Conservation (phyloP, 2,113 vertebrate species). For the Aegypius monachus region DNA sequence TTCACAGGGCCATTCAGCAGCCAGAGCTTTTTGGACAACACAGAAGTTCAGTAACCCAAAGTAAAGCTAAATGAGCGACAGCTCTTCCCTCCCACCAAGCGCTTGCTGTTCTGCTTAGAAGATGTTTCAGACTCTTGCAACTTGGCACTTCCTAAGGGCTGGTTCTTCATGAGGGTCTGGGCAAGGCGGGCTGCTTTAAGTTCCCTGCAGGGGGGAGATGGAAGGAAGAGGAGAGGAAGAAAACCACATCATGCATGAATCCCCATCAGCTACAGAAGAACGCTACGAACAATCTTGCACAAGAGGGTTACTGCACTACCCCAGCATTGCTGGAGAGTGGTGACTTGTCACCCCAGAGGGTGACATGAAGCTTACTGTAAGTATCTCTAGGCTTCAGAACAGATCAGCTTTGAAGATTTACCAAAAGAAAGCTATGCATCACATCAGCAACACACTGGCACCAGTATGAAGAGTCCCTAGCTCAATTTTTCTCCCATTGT, state of each 20-base stretch:
- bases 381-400: background rate
- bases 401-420: background rate
- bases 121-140: slow-evolving; percentile 13
- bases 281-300: background rate
- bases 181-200: slow-evolving; percentile 84
- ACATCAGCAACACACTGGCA: background rate
- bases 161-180: slow-evolving; percentile 68
- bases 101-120: slow-evolving; percentile 55
- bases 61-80: slow-evolving; percentile 84
- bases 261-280: background rate
- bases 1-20: background rate
- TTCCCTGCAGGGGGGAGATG: slow-evolving; percentile 72
- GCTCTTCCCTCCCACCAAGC: slow-evolving; percentile 78
- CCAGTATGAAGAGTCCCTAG: background rate
- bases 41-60: slow-evolving; percentile 37
- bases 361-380: background rate
- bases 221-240: background rate
- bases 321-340: background rate
- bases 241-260: background rate
- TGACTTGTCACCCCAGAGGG: background rate
- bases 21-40: background rate
- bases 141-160: background rate
- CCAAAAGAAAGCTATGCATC: background rate
- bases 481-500: background rate
- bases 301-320: background rate